Conservation (phyloP, 53 echinoderm and acorn worm genomes). For the Paracentrotus lividus region DNA sequence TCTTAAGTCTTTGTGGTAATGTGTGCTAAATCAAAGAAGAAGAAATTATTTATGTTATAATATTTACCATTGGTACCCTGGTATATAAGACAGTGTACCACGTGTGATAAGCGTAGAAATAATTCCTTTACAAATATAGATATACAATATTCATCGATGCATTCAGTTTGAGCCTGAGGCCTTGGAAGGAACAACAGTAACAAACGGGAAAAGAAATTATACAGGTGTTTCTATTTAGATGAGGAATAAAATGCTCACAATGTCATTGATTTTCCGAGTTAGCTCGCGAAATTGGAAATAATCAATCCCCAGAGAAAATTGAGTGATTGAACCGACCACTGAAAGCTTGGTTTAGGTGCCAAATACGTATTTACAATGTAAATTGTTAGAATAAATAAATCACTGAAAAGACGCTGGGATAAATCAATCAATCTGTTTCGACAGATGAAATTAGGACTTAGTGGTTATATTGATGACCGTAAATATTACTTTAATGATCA, state of each 20-base stretch:
- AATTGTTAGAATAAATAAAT: too few relatives aligned
- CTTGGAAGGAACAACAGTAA: not conserved
- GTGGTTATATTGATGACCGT: too few relatives aligned
- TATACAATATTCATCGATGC: not conserved
- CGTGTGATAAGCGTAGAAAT: not conserved
- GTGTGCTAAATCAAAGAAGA: too few relatives aligned
- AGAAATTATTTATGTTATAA: not conserved
- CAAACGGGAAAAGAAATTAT: not conserved
- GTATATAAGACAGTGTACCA: not conserved
- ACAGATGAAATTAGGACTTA: too few relatives aligned
- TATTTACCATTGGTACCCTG: too few relatives aligned
- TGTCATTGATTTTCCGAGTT: not conserved
- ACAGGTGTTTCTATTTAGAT: not conserved
- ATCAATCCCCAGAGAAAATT: not conserved
- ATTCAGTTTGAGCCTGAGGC: not conserved
- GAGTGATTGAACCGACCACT: not conserved
- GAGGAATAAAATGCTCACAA: not conserved
- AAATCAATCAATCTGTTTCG: too few relatives aligned
- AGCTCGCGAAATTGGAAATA: not conserved
- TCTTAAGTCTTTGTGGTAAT: too few relatives aligned
- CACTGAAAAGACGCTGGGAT: too few relatives aligned
- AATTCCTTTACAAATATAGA: not conserved
- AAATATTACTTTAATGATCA: too few relatives aligned
- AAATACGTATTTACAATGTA: too few relatives aligned
- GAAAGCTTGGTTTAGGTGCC: too few relatives aligned